Percentiles rank a stretch among this genome's conserved stretches.
phyloP scores from a whole-genome alignment of 1,140 invertebrate species.

The Diploscapter pachys region DNA sequence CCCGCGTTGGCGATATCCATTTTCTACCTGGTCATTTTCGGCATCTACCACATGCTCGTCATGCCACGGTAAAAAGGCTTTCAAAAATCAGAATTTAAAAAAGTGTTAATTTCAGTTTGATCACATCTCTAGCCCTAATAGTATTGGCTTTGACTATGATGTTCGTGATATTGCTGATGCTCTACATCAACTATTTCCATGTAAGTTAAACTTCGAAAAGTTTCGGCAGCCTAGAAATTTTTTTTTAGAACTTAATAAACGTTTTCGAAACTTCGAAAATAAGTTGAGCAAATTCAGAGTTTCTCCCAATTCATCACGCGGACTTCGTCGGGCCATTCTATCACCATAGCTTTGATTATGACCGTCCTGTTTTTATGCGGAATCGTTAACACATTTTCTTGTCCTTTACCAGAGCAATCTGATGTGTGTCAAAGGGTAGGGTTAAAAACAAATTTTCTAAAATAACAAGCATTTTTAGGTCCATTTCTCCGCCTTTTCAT shows the following conservation, averaged over 20 bases:
- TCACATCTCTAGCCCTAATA: slow-evolving; percentile 46
- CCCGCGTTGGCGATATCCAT: slow-evolving; percentile 54
- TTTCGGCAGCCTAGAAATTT: no score
- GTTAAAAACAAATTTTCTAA: neutral
- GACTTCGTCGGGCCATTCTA: slow-evolving; percentile 52
- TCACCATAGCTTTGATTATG: slow-evolving; percentile 53
- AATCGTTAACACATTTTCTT: slow-evolving; percentile 45
- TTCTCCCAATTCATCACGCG: slow-evolving; percentile 57
- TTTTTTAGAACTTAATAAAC: no score
- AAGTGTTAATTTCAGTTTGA: slow-evolving; percentile 22
- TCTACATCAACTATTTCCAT: slow-evolving; percentile 56
- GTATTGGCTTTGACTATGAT: slow-evolving; percentile 48
- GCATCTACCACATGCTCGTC: slow-evolving; percentile 48
- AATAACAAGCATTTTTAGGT: slow-evolving; percentile 32
- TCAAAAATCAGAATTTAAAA: slow-evolving; percentile 10
- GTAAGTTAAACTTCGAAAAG: slow-evolving; percentile 21
- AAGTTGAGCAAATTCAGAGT: slow-evolving; percentile 41
- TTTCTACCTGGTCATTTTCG: slow-evolving; percentile 54
- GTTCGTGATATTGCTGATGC: slow-evolving; percentile 53
- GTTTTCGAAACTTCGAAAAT: neutral
- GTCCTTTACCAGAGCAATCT: neutral
- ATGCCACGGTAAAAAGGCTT: slow-evolving; percentile 23
- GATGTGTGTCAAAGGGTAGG: neutral
- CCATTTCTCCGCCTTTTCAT: slow-evolving; percentile 51
- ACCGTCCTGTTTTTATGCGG: slow-evolving; percentile 54